A percentile compares a stretch with the other conserved stretches of the same genome.
These are phyloP conservation scores for Gobio gobio DNA, from an alignment of 2,113 vertebrate genomes.

Conservation along the genomic window DNA sequence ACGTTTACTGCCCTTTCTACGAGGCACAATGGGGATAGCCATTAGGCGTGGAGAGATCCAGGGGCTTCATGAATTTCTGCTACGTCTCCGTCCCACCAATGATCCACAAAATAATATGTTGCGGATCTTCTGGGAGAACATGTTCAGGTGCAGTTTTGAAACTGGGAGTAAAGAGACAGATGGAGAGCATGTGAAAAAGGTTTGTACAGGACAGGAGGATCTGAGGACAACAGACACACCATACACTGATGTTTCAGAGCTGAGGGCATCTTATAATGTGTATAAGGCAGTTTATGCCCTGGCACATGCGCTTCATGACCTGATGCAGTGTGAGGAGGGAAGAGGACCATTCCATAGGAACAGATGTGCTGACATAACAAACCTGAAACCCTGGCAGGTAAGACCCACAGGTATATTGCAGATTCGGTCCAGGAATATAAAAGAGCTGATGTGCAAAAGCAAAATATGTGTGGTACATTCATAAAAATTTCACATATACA, in stretches of 20 bases:
- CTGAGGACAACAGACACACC: neutral
- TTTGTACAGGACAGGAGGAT: constrained; percentile 68
- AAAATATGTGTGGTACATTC: neutral
- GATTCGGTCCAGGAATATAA: neutral
- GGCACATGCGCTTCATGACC: constrained; percentile 54
- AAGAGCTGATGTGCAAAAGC: neutral
- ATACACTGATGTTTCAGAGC: constrained; percentile 52
- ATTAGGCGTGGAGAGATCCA: constrained; percentile 70
- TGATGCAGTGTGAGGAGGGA: constrained; percentile 52
- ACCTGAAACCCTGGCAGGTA: constrained; percentile 26
- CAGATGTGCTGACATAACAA: constrained; percentile 1
- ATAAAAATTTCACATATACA: neutral
- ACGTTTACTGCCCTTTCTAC: constrained; percentile 59
- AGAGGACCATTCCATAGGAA: constrained; percentile 38
- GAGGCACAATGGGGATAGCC: constrained; percentile 71
- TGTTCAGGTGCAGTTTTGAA: constrained; percentile 69
- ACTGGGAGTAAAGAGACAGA: neutral
- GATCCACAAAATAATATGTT: constrained; percentile 58
- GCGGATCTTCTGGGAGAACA: constrained; percentile 67
- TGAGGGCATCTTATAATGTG: constrained; percentile 59
- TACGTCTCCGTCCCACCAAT: constrained; percentile 53
- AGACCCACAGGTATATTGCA: neutral
- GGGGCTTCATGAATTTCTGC: constrained; percentile 66
- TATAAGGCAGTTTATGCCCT: constrained; percentile 66
- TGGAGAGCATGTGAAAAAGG: neutral